Evolutionary conservation across 2,113 vertebrate species (phyloP).

Genomic region (Lasiurus cinereus): DNA sequence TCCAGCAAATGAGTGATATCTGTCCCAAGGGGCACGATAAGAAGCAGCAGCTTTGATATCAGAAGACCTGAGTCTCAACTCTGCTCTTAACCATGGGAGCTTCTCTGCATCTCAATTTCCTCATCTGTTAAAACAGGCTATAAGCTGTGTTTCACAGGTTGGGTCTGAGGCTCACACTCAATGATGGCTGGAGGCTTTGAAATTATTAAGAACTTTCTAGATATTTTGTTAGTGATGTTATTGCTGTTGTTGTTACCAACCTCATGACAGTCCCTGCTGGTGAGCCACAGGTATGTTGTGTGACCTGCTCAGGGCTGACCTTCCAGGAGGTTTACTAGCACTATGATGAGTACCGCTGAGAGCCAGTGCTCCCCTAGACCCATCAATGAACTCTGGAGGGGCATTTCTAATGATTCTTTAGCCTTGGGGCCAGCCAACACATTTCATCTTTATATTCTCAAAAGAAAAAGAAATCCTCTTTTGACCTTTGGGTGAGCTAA

Average conservation of each 20-base stretch:
- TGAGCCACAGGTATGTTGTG: not conserved
- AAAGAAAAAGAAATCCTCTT: not conserved
- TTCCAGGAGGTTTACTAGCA: not conserved
- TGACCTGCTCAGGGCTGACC: not conserved
- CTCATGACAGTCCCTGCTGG: not conserved
- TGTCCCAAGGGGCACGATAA: not conserved
- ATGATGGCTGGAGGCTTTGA: not conserved
- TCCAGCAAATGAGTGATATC: not conserved
- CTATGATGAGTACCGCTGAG: not conserved
- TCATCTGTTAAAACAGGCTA: not conserved
- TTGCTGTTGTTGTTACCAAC: not conserved
- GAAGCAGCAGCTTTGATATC: not conserved
- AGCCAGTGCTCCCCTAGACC: not conserved
- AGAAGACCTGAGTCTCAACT: not conserved
- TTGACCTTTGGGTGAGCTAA: conserved; percentile 63
- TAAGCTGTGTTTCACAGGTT: not conserved
- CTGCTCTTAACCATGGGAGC: not conserved
- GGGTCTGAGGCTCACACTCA: not conserved
- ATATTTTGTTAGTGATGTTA: not conserved
- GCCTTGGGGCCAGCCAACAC: not conserved
- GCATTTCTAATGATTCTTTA: conserved; percentile 36
- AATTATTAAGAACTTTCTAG: not conserved
- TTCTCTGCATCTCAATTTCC: not conserved
- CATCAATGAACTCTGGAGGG: not conserved
- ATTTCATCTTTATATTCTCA: conserved; percentile 41